These are phyloP conservation scores for Fulica atra DNA, from an alignment of 2,113 vertebrate species.

Conservation along the genomic window DNA sequence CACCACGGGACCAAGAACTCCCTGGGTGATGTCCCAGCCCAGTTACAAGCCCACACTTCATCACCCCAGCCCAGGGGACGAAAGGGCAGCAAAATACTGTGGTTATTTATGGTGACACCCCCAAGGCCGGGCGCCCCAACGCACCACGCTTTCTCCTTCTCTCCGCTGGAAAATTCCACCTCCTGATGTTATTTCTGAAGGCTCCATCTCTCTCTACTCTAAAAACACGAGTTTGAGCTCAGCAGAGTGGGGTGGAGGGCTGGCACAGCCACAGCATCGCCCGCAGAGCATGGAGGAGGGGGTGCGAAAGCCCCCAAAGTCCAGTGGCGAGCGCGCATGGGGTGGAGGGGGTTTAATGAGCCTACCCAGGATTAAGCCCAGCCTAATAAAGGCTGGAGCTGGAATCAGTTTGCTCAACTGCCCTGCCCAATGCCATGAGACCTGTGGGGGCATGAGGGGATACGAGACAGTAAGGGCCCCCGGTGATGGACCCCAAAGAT, in stretches of 20 bases:
- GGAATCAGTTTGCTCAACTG: not conserved
- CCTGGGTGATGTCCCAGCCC: not conserved
- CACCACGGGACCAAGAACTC: not conserved
- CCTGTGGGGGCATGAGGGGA: not conserved
- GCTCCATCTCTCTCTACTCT: conserved; percentile 21
- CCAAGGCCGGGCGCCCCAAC: not conserved
- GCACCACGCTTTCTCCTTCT: accelerated
- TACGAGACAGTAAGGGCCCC: accelerated
- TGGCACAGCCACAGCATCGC: not conserved
- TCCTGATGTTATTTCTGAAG: not conserved
- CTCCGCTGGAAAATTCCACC: conserved; percentile 48
- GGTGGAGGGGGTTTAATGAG: not conserved
- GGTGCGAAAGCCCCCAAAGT: not conserved
- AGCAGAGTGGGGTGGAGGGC: not conserved
- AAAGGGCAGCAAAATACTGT: conserved; percentile 5
- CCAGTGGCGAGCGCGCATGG: accelerated
- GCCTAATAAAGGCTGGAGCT: not conserved
- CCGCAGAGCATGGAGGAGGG: not conserved
- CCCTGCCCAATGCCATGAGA: not conserved
- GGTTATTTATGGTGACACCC: not conserved
- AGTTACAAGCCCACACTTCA: not conserved
- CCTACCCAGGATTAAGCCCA: not conserved
- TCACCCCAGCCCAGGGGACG: not conserved
- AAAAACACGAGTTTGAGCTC: not conserved
- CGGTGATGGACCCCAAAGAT: accelerated